These are phyloP conservation scores for Misgurnus mizolepis DNA, from an alignment of 2,113 vertebrate genomes.

Conservation along the genomic window DNA sequence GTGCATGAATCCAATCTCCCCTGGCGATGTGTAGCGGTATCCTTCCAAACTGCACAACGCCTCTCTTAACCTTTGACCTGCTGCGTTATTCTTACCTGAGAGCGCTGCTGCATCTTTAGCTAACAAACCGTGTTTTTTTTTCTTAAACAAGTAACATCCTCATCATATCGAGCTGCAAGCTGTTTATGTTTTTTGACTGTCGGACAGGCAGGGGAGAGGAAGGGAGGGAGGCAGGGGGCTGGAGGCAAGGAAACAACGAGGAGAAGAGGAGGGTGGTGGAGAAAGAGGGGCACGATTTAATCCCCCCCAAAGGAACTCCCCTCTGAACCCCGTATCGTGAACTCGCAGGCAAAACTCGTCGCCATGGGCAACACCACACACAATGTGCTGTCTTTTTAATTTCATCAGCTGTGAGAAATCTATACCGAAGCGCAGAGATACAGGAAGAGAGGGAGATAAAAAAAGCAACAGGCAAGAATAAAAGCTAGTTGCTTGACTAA, in stretches of 20 bases:
- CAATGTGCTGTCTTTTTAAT: conserved; percentile 81
- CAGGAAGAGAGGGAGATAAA: conserved; percentile 23
- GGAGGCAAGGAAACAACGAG: conserved; percentile 53
- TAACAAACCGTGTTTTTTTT: conserved; percentile 52
- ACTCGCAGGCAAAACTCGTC: conserved; percentile 77
- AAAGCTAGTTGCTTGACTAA: conserved; percentile 23
- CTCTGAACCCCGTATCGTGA: conserved; percentile 80
- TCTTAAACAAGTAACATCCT: conserved; percentile 69
- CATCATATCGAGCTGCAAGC: conserved; percentile 66
- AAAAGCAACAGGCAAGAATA: conserved; percentile 47
- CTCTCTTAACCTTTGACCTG: conserved; percentile 77
- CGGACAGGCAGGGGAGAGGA: conserved; percentile 67
- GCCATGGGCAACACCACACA: conserved; percentile 78
- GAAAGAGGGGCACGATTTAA: conserved; percentile 75
- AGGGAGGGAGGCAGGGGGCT: conserved; percentile 69
- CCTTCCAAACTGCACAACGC: conserved; percentile 64
- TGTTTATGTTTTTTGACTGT: conserved; percentile 73
- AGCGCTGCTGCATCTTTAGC: conserved; percentile 44
- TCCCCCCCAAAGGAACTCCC: conserved; percentile 81
- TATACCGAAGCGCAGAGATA: conserved; percentile 69
- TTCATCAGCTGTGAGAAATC: conserved; percentile 81
- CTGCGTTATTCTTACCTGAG: conserved; percentile 75
- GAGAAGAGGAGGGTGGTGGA: conserved; percentile 64
- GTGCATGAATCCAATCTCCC: background rate
- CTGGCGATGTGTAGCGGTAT: background rate